phyloP scores from a whole-genome alignment of 2,113 vertebrate species.

The Eublepharis macularius region DNA sequence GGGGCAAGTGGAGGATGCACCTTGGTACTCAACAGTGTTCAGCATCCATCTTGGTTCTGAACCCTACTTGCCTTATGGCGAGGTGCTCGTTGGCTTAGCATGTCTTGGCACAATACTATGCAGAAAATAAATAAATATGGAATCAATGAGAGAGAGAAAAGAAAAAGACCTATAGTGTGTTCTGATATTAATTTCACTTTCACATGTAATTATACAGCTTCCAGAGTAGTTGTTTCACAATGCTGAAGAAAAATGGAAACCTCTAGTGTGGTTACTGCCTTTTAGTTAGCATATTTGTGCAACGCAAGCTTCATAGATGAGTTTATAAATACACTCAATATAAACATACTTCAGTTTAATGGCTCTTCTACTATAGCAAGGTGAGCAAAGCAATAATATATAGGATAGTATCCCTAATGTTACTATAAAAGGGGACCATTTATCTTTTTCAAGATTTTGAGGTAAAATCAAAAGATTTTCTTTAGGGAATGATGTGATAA shows the following conservation, averaged over 20 bases:
- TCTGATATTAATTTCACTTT: conserved; percentile 27
- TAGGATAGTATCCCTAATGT: neutral
- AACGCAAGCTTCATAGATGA: too few species aligned
- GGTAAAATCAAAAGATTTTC: accelerated
- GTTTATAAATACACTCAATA: conserved; percentile 24
- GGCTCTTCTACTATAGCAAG: conserved; percentile 29
- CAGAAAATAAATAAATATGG: too few species aligned
- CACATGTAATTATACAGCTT: conserved; percentile 6
- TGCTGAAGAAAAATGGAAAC: conserved; percentile 5
- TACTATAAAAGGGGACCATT: neutral
- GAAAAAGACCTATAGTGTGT: neutral
- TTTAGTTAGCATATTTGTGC: conserved; percentile 37
- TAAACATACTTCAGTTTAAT: conserved; percentile 35
- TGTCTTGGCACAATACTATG: too few species aligned
- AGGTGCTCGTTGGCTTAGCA: too few species aligned
- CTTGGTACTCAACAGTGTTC: too few species aligned
- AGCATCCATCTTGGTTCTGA: too few species aligned
- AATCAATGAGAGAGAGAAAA: neutral
- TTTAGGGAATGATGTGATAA: neutral
- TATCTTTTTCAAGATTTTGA: neutral
- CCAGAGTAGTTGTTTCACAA: neutral
- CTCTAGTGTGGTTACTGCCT: conserved; percentile 3
- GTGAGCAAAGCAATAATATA: neutral
- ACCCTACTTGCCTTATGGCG: too few species aligned
- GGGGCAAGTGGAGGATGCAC: too few species aligned